These are phyloP conservation scores for Drosophila niveifrons DNA, from an alignment of 2,888 invertebrate species.

Conservation along the genomic window DNA sequence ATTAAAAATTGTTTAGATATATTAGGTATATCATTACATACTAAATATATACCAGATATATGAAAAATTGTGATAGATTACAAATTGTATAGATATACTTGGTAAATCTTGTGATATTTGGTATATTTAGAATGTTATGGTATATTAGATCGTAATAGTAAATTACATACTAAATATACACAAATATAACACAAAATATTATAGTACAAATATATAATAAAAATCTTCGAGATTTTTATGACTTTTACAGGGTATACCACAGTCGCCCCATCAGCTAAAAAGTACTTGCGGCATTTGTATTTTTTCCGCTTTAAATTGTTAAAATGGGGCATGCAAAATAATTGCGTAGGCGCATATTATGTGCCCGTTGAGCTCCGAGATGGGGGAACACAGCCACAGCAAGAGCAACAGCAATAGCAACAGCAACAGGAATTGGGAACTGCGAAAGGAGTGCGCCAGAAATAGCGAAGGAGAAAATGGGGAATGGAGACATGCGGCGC, in stretches of 20 bases:
- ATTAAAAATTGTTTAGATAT: no score
- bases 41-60: no score
- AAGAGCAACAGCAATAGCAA: conserved; percentile 12
- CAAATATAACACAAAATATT: no score
- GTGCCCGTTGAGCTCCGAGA: conserved; percentile 31
- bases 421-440: conserved; percentile 5
- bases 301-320: conserved; percentile 58
- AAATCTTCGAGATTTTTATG: no score
- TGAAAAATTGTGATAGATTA: no score
- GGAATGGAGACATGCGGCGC: conserved; percentile 9
- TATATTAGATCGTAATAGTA: no score
- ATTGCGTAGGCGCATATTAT: conserved; percentile 66
- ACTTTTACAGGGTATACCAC: conserved; percentile 9
- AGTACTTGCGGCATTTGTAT: conserved; percentile 4
- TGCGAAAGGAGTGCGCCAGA: background rate
- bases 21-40: no score
- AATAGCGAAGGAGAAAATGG: background rate
- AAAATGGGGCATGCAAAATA: conserved; percentile 76
- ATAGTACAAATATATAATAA: no score
- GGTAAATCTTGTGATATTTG: no score
- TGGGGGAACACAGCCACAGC: background rate
- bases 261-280: background rate
- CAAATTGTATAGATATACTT: no score
- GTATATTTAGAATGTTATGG: no score
- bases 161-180: no score